These are phyloP conservation scores for Phalacrocorax aristotelis DNA, from an alignment of 2,113 vertebrate species.

Conservation along the genomic window DNA sequence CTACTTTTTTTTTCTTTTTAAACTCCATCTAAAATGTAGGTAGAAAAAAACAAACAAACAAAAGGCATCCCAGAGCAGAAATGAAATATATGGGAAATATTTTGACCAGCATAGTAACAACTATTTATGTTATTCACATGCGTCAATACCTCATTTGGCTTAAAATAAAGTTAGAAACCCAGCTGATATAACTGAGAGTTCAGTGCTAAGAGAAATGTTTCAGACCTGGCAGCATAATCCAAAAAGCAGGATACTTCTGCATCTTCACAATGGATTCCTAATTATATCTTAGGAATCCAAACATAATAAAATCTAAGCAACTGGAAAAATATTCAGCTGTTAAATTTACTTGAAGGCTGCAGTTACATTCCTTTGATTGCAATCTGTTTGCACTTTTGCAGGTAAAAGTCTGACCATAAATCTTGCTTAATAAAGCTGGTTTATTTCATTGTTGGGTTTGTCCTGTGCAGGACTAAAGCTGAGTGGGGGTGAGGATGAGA, in stretches of 20 bases:
- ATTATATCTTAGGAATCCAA: not conserved
- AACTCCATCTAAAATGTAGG: not conserved
- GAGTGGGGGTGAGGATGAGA: not conserved
- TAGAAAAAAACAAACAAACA: not conserved
- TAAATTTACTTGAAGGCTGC: not conserved
- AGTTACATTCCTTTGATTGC: not conserved
- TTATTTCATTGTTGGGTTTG: not conserved
- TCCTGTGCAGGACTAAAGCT: not conserved
- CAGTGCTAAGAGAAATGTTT: not conserved
- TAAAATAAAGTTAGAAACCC: not conserved
- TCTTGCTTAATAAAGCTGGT: not conserved
- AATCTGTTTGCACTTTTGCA: not conserved
- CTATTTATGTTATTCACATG: not conserved
- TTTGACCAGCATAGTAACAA: not conserved
- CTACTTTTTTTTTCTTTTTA: not conserved
- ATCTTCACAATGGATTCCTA: not conserved
- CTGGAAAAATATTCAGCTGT: not conserved
- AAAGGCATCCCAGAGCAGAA: not conserved
- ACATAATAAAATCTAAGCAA: constrained; percentile 1
- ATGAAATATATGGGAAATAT: not conserved
- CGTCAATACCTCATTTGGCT: not conserved
- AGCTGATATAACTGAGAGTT: not conserved
- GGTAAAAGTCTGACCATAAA: not conserved
- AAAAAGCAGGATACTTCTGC: not conserved
- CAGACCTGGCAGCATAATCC: not conserved